A percentile compares a stretch with the other conserved stretches of the same genome.
These are phyloP conservation scores for Lordiphosa fenestrarum DNA, from an alignment of 2,888 invertebrate genomes.

Conservation along the genomic window DNA sequence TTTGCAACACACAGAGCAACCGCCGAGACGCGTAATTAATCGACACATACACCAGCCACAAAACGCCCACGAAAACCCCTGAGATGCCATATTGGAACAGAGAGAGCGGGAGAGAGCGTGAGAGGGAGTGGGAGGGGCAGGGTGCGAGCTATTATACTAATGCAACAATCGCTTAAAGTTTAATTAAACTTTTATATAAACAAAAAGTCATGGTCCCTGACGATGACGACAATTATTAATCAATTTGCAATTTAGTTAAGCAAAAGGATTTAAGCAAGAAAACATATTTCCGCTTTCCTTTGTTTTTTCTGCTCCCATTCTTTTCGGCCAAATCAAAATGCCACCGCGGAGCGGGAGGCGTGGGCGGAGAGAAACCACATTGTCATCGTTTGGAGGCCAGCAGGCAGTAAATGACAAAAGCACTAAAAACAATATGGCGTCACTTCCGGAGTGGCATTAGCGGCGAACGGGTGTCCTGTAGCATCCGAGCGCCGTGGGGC, in stretches of 20 bases:
- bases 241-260: slow-evolving; percentile 57
- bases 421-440: slow-evolving; percentile 71
- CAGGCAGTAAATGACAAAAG: slow-evolving; percentile 54
- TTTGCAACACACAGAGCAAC: slow-evolving; percentile 51
- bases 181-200: slow-evolving; percentile 65
- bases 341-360: neutral
- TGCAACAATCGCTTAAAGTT: slow-evolving; percentile 58
- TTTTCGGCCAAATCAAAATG: slow-evolving; percentile 20
- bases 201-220: slow-evolving; percentile 43
- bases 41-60: slow-evolving; percentile 45
- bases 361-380: slow-evolving; percentile 32
- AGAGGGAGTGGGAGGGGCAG: no score
- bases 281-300: slow-evolving; percentile 28
- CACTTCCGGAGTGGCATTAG: slow-evolving; percentile 68
- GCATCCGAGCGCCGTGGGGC: no score
- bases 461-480: no score
- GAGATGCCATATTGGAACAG: slow-evolving; percentile 3
- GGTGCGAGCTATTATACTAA: slow-evolving; percentile 15
- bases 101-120: no score
- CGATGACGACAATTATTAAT: slow-evolving; percentile 63
- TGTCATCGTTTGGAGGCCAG: slow-evolving; percentile 45
- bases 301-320: slow-evolving; percentile 18
- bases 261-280: slow-evolving; percentile 29
- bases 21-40: slow-evolving; percentile 64
- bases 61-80: slow-evolving; percentile 17